phyloP scores from a whole-genome alignment of 2,113 vertebrate species.

The Grammatotria lemairii region DNA sequence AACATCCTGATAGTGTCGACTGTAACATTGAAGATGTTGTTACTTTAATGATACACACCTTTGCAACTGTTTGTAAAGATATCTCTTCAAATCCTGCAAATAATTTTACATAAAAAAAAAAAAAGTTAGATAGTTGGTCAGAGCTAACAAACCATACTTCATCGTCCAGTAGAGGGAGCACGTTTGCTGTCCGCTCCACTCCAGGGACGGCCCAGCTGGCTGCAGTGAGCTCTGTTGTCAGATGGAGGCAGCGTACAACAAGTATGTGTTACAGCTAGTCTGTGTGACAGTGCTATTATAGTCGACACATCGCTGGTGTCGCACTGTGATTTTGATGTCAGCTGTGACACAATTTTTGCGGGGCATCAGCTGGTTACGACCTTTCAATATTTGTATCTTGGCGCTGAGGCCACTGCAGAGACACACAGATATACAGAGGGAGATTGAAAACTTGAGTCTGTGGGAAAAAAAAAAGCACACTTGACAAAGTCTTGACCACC shows the following conservation, averaged over 20 bases:
- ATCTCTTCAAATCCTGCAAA: constrained; percentile 87
- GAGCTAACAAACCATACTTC: background rate
- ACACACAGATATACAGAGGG: background rate
- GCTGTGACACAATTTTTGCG: background rate
- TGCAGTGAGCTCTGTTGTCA: background rate
- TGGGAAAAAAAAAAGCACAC: background rate
- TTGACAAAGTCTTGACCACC: background rate
- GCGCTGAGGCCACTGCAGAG: background rate
- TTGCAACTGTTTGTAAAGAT: constrained; percentile 91
- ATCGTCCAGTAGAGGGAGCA: background rate
- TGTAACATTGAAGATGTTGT: background rate
- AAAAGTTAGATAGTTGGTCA: background rate
- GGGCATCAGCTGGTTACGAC: background rate
- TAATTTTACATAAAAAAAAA: background rate
- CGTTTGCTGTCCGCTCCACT: background rate
- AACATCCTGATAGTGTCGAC: background rate
- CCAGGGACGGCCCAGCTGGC: background rate
- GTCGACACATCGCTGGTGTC: background rate
- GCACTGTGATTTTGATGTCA: background rate
- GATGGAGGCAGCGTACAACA: background rate
- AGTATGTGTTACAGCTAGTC: fast-evolving
- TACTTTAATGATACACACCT: constrained; percentile 69
- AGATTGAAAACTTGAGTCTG: background rate
- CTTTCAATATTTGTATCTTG: background rate
- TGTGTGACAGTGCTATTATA: background rate